Evolutionary conservation across 2,113 vertebrate species (phyloP).

Genomic region (Psilopogon haemacephalus): DNA sequence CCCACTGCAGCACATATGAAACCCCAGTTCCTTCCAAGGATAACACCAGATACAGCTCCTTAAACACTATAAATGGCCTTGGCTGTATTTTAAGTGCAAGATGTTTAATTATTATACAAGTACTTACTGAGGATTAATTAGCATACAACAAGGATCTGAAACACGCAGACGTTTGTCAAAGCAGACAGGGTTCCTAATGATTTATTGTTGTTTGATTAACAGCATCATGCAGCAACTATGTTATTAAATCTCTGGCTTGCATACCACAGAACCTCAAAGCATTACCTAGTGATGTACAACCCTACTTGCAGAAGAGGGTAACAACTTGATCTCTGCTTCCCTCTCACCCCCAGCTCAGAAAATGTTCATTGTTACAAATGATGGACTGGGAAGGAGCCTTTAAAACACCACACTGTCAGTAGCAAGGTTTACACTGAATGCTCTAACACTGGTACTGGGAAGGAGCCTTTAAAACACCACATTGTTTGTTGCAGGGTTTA

Average conservation of each 20-base stretch:
- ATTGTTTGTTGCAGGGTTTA: too few relatives aligned
- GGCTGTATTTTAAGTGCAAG: conserved; percentile 26
- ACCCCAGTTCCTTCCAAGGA: background rate
- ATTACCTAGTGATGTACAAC: background rate
- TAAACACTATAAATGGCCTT: conserved; percentile 12
- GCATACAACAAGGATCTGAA: conserved; percentile 35
- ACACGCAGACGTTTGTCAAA: conserved; percentile 29
- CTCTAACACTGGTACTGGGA: background rate
- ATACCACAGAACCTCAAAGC: background rate
- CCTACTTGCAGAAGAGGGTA: conserved; percentile 10
- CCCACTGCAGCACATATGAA: fast-evolving
- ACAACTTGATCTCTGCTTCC: conserved; percentile 34
- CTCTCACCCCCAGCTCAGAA: background rate
- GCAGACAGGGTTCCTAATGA: conserved; percentile 40
- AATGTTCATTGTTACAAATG: conserved; percentile 1
- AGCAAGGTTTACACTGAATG: background rate
- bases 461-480: too few relatives aligned
- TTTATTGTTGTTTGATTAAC: conserved; percentile 57
- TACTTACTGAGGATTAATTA: conserved; percentile 41
- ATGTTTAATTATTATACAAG: conserved; percentile 45
- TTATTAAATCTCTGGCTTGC: conserved; percentile 23
- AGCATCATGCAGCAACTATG: conserved; percentile 8
- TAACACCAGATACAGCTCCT: background rate
- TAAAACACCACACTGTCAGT: background rate
- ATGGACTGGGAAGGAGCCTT: background rate